Percentiles rank a stretch among this genome's conserved stretches.
Conservation (phyloP, 2,888 invertebrate genomes). For the Eristalis arbustorum region DNA sequence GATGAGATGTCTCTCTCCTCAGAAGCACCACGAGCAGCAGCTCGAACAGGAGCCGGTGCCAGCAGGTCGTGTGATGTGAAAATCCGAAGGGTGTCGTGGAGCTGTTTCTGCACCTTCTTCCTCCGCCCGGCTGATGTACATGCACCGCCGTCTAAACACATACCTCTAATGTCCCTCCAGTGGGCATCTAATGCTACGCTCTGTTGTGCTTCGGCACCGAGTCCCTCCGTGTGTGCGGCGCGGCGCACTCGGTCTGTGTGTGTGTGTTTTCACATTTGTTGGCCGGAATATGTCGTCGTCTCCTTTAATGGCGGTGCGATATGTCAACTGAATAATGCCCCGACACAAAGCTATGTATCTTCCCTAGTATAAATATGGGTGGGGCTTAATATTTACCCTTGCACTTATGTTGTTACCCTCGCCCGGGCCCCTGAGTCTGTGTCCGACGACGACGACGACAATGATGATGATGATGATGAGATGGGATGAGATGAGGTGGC, state of each 20-base stretch:
- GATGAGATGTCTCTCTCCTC: conserved; percentile 24
- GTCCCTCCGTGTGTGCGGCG: background rate
- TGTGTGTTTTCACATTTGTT: conserved; percentile 69
- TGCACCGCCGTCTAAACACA: conserved; percentile 61
- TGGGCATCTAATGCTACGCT: conserved; percentile 42
- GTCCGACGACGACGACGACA: background rate
- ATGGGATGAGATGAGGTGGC: background rate
- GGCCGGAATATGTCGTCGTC: conserved; percentile 75
- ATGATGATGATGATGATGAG: background rate
- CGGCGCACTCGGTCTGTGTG: conserved; percentile 4
- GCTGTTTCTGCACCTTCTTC: background rate
- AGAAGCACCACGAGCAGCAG: conserved; percentile 8
- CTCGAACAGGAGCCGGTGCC: background rate
- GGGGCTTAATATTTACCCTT: conserved; percentile 71
- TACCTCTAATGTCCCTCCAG: conserved; percentile 64
- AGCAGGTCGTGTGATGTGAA: conserved; percentile 24
- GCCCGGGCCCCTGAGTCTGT: conserved; percentile 30
- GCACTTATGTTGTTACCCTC: conserved; percentile 70
- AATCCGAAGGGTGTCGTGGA: conserved; percentile 37
- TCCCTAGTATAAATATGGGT: conserved; percentile 70
- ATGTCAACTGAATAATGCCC: conserved; percentile 71
- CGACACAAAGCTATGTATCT: conserved; percentile 70
- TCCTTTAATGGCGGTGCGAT: conserved; percentile 70
- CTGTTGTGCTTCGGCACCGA: background rate
- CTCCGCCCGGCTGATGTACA: conserved; percentile 15